Conservation (phyloP, 1,140 invertebrate species). For the Littorina saxatilis region DNA sequence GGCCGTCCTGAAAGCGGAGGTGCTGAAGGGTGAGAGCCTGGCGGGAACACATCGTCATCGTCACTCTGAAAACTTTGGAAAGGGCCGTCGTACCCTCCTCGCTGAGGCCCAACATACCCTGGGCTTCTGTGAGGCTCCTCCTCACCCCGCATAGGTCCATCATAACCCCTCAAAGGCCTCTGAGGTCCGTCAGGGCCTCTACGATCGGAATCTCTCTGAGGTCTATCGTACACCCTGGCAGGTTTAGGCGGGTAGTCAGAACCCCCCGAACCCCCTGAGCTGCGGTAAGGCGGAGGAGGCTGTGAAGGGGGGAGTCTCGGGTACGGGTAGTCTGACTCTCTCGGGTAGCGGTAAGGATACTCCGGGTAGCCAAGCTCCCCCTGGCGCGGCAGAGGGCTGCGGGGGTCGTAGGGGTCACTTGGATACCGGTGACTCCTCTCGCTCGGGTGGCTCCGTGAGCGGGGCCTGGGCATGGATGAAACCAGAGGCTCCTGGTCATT, state of each 20-base stretch:
- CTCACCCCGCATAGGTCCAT: neutral
- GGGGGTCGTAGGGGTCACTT: conserved; percentile 10
- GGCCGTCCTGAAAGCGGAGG: conserved; percentile 12
- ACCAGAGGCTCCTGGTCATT: neutral
- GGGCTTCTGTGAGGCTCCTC: neutral
- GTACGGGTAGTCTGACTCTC: neutral
- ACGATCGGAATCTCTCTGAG: neutral
- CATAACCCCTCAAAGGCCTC: neutral
- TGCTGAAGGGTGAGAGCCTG: conserved; percentile 20
- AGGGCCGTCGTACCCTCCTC: conserved; percentile 36
- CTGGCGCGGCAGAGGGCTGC: neutral
- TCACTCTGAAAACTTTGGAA: conserved; percentile 54
- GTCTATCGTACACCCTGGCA: neutral
- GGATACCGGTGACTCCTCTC: neutral
- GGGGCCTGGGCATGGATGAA: neutral
- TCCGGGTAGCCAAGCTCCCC: neutral
- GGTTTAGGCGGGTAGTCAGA: conserved; percentile 11
- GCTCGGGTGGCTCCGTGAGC: conserved; percentile 14
- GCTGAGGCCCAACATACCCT: neutral
- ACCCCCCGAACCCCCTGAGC: conserved; percentile 1
- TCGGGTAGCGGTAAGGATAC: neutral
- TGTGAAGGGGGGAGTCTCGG: neutral
- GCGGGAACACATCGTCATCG: conserved; percentile 61
- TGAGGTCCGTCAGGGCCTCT: neutral
- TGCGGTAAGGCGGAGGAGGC: conserved; percentile 18